These are phyloP conservation scores for Wasmannia auropunctata DNA, from an alignment of 1,140 invertebrate genomes.

Conservation along the genomic window DNA sequence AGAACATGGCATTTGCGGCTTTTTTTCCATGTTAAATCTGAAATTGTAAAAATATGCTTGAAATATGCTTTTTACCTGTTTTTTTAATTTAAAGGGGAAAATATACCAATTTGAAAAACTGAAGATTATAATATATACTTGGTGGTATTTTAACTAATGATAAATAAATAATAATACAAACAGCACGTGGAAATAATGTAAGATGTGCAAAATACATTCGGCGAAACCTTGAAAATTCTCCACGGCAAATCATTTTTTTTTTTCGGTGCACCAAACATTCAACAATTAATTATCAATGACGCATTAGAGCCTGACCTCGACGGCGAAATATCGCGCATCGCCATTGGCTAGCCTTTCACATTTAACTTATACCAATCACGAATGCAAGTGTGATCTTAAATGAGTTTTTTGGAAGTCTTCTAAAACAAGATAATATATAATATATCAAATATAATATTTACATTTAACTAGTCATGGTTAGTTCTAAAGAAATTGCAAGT, in stretches of 20 bases:
- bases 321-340: not conserved
- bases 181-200: not conserved
- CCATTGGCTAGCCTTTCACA: conserved; percentile 2
- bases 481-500: not conserved
- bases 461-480: not conserved
- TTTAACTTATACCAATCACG: not conserved
- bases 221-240: not conserved
- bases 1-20: not conserved
- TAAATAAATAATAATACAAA: not conserved
- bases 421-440: not conserved
- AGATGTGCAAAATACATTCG: not conserved
- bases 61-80: not conserved
- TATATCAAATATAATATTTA: too few relatives aligned
- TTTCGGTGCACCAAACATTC: conserved; percentile 44
- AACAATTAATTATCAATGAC: conserved; percentile 27
- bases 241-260: conserved; percentile 8
- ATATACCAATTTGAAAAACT: not conserved
- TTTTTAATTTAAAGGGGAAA: not conserved
- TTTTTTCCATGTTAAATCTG: not conserved
- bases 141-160: not conserved
- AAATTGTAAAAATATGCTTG: not conserved
- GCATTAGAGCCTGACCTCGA: conserved; percentile 19
- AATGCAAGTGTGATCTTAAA: not conserved
- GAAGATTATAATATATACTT: not conserved
- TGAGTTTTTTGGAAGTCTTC: not conserved